Conservation (phyloP, 2,113 vertebrate genomes). For the Actinemys pallida region DNA sequence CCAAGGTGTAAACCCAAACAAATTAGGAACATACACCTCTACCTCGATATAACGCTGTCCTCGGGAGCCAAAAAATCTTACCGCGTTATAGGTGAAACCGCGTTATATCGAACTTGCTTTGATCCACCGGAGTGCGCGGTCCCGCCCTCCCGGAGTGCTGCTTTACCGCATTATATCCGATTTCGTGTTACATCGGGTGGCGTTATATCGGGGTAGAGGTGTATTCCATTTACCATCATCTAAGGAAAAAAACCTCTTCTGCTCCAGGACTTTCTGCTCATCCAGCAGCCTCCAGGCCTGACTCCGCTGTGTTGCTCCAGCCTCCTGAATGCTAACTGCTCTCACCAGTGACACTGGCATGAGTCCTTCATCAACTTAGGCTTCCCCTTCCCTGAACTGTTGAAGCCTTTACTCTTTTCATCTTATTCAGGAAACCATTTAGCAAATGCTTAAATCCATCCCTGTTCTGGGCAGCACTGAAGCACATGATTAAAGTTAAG, state of each 20-base stretch:
- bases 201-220: too few relatives aligned
- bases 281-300: background rate
- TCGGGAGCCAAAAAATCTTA: too few relatives aligned
- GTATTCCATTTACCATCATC: background rate
- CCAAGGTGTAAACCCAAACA: background rate
- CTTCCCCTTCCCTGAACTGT: too few relatives aligned
- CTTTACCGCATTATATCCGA: too few relatives aligned
- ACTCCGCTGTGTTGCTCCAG: background rate
- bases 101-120: too few relatives aligned
- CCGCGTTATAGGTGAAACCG: too few relatives aligned
- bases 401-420: background rate
- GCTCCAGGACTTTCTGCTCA: background rate
- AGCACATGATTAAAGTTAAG: background rate
- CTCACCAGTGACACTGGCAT: rapidly evolving
- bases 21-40: background rate
- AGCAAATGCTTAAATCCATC: background rate
- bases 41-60: too few relatives aligned
- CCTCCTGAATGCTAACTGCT: background rate
- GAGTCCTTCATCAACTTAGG: background rate
- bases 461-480: rapidly evolving
- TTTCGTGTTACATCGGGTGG: too few relatives aligned
- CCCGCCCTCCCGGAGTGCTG: too few relatives aligned
- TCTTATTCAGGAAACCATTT: background rate
- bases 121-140: too few relatives aligned
- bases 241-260: background rate